Base-by-base conservation (phyloP, 2,888 invertebrate genomes). In the Amaurobius ferox region DNA sequence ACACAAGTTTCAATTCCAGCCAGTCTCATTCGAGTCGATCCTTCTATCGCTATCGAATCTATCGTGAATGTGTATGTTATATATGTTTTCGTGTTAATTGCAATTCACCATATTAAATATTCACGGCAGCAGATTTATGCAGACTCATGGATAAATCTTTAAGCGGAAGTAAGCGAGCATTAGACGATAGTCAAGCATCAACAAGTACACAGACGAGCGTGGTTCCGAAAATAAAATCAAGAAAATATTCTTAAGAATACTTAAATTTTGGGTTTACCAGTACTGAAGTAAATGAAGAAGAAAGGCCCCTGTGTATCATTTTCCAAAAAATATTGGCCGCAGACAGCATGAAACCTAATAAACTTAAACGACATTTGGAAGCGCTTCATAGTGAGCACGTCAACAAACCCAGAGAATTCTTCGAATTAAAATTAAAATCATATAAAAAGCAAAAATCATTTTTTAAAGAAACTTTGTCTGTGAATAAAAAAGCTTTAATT, bases 401-500 rank as follows among this genome's bases (percentile, higher is more conserved):
- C 5, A 35, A 35, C 35, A 35, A 35, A 35, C 61, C 61, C 35
- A 30, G 35, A 32, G 44, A 32, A 67, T 30, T 32, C 67, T 3
- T 67, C 67, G n/a, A 32, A 30, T 1, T n/a, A 35, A 35, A 35
- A 35, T 35, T 35, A 35, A 35, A 35, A 35, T 35, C 35, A 35
- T 35, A 35, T 35, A 29, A 26, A 61, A 61, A 61, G 61, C 61
- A 61, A 61, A 61, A 28, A 61, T 61, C 61, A 61, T 61, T 61
- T 7, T 61, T 61, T 61, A 61, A 23, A 35, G 9, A 61, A 26
- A 61, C 28, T 61, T 61, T 61, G 61, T 61, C 26, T 26, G 67
- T 68, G 77, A 55, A 55, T 77, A n/a, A 77, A 67, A 68, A 68
- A 77, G 77, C 77, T 67, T 67, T 68, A 77, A 48, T 77, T 77